Base-by-base conservation (phyloP, 2,113 vertebrate genomes). In the Pygoscelis adeliae region DNA sequence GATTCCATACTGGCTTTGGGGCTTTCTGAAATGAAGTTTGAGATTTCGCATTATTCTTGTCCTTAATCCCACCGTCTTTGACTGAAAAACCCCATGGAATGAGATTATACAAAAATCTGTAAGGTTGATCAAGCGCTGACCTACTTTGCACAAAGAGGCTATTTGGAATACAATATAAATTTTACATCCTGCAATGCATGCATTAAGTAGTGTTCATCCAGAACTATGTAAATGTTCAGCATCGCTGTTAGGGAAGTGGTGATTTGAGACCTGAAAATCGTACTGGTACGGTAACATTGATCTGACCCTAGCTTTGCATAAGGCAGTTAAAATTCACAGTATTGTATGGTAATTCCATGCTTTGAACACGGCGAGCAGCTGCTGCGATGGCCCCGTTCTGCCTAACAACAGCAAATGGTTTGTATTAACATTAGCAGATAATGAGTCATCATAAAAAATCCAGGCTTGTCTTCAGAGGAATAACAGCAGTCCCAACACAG, bases 31-130 rank as follows among this genome's bases (percentile, higher is more conserved):
- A 87, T 63, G 65, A 85, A 96, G 81, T 97, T 91, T 49, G 83
- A 81, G 93, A 63, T 93, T 87, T 55, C 0, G 1, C 90, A 16
- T 96, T 92, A 55, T 95, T 97, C 92, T 90, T 63, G 83, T 67
- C 95, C 96, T 88, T 93, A 97, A 96, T 92, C 93, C 87, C 49
- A 0, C 89, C 92, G 83, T 94, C 92, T 96, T 95, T 87, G 94
- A 85, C 93, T 89, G 90, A 95, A 94, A 91, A 90, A 66, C 86
- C 89, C 91, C 94, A 18, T 91, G 94, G 93, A 97, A 97, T 92
- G 94, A 78, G 96, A 97, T 97, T 97, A 97, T 90, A 67, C 91
- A 80, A 58, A 94, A 97, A 96, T 93, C 96, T 82, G 95, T 89
- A 15, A 97, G 97, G 96, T 96, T 92, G 94, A 93, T 97, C 94